Conservation (phyloP, 1,140 invertebrate genomes). For the Gerris buenoi region DNA sequence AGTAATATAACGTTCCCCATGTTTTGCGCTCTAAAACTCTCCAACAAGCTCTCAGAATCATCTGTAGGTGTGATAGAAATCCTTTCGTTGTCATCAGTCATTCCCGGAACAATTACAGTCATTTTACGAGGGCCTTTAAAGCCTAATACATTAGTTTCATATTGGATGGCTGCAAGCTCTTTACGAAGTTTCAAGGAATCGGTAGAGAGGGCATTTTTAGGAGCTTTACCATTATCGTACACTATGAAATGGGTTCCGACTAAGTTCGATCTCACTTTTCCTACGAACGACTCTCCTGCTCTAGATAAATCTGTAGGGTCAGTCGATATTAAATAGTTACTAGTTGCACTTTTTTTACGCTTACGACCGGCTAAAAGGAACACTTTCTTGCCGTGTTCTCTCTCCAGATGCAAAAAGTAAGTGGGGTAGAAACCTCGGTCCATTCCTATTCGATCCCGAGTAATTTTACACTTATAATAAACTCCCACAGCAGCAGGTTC, state of each 20-base stretch:
- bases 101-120: constrained; percentile 92
- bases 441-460: constrained; percentile 92
- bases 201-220: constrained; percentile 59
- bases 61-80: constrained; percentile 63
- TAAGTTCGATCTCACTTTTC: constrained; percentile 90
- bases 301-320: constrained; percentile 95
- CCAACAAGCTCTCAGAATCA: constrained; percentile 56
- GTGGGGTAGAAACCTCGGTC: constrained; percentile 94
- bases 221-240: constrained; percentile 81
- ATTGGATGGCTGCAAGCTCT: constrained; percentile 84
- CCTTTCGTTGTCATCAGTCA: constrained; percentile 66
- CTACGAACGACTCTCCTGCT: constrained; percentile 79
- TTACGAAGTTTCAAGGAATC: constrained; percentile 49
- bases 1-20: constrained; percentile 87
- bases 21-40: constrained; percentile 58
- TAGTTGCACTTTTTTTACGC: constrained; percentile 93
- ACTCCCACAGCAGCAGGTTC: constrained; percentile 83
- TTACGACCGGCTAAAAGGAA: constrained; percentile 92
- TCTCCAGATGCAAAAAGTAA: constrained; percentile 92
- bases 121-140: constrained; percentile 97
- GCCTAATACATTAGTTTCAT: constrained; percentile 95
- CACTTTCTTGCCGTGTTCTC: constrained; percentile 90
- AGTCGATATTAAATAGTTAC: constrained; percentile 95
- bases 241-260: constrained; percentile 94
- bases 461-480: constrained; percentile 91